These are phyloP conservation scores for Lepus timidus DNA, from an alignment of 2,113 vertebrate species.

Conservation along the genomic window DNA sequence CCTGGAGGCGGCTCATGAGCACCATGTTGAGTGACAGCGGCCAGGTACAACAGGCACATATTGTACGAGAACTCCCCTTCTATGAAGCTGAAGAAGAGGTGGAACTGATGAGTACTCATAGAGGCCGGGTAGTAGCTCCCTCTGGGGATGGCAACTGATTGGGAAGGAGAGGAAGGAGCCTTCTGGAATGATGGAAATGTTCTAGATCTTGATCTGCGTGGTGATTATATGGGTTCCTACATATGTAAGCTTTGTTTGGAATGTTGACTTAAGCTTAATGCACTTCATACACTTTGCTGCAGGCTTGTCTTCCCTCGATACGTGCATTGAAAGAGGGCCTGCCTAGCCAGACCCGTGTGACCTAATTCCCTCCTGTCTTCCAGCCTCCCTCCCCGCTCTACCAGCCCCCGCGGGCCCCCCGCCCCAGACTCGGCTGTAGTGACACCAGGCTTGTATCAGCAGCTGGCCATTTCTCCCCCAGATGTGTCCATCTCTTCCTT, in stretches of 20 bases:
- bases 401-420: no score
- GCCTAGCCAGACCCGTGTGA: neutral
- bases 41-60: neutral
- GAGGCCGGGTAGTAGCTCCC: neutral
- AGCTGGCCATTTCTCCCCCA: neutral
- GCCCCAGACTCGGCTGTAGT: neutral
- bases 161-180: neutral
- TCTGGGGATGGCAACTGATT: conserved; percentile 11
- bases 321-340: conserved; percentile 14
- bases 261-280: neutral
- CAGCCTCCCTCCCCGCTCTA: neutral
- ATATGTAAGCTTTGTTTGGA: neutral
- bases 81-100: neutral
- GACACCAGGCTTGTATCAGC: neutral
- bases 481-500: neutral
- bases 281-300: neutral
- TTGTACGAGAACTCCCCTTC: neutral
- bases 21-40: neutral
- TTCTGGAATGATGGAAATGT: conserved; percentile 29
- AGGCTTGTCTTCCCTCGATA: neutral
- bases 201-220: neutral
- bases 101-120: conserved; percentile 48
- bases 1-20: neutral
- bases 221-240: neutral
- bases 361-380: neutral